Conservation (phyloP, 1,140 invertebrate species). For the Asobara japonica region DNA sequence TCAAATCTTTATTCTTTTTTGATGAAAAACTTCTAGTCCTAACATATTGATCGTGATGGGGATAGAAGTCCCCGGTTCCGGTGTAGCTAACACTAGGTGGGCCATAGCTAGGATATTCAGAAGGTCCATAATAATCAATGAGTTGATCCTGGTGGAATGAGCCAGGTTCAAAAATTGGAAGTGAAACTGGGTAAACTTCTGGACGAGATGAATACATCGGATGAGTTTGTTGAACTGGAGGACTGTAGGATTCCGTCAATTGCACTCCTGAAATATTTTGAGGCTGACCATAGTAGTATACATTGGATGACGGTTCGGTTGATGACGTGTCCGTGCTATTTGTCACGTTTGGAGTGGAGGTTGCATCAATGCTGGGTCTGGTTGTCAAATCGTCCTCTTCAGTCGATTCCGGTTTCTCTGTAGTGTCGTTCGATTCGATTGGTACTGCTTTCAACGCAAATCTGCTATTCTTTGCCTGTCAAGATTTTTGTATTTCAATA, state of each 20-base stretch:
- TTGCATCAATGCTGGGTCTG: neutral
- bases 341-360: conserved; percentile 14
- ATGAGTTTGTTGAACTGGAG: neutral
- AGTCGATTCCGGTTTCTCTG: too few species aligned
- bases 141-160: neutral
- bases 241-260: conserved; percentile 39
- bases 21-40: neutral
- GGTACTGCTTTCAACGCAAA: too few species aligned
- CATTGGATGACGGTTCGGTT: neutral
- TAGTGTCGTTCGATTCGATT: too few species aligned
- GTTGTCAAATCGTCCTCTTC: neutral
- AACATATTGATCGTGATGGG: neutral
- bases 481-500: too few species aligned
- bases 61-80: neutral
- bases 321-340: conserved; percentile 16
- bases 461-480: too few species aligned
- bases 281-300: conserved; percentile 19
- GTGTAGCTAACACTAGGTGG: neutral
- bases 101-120: neutral
- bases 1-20: neutral
- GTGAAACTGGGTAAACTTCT: neutral
- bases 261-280: conserved; percentile 22
- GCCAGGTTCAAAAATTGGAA: neutral
- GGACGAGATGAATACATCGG: neutral
- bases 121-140: neutral